These are phyloP conservation scores for Corythaixoides concolor DNA, from an alignment of 2,113 vertebrate species.

Conservation along the genomic window DNA sequence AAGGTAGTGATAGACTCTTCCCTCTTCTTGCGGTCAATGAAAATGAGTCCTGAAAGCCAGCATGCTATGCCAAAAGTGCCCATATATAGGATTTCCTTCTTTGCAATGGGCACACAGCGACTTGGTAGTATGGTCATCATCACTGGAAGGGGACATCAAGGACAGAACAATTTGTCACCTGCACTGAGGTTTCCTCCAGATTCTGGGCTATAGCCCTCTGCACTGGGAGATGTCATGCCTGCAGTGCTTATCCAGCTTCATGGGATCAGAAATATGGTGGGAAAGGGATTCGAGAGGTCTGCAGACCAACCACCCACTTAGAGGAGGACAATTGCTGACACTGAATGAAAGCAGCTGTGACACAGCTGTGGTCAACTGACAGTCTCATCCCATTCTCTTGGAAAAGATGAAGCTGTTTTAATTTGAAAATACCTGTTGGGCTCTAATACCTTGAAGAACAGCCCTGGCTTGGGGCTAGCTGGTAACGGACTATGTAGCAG, in stretches of 20 bases:
- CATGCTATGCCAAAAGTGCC: conserved; percentile 76
- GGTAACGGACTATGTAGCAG: neutral
- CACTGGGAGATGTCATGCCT: neutral
- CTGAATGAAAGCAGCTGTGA: neutral
- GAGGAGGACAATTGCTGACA: neutral
- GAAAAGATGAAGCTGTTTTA: neutral
- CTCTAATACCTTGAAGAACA: neutral
- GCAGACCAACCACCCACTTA: neutral
- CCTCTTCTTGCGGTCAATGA: conserved; percentile 76
- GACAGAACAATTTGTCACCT: neutral
- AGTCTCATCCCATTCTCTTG: neutral
- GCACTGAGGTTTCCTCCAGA: neutral
- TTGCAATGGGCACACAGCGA: conserved; percentile 74
- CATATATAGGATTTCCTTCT: conserved; percentile 77
- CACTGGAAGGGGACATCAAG: conserved; percentile 42
- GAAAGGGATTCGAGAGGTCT: neutral
- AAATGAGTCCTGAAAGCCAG: conserved; percentile 75
- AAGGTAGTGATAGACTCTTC: conserved; percentile 72
- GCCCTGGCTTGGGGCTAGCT: neutral
- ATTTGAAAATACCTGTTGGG: neutral
- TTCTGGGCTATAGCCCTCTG: neutral
- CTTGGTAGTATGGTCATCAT: conserved; percentile 71
- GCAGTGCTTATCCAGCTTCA: neutral
- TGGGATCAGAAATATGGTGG: neutral
- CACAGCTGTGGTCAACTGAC: neutral